These are phyloP conservation scores for Eumacrocentrus americanus DNA, from an alignment of 2,888 invertebrate genomes.

Conservation along the genomic window DNA sequence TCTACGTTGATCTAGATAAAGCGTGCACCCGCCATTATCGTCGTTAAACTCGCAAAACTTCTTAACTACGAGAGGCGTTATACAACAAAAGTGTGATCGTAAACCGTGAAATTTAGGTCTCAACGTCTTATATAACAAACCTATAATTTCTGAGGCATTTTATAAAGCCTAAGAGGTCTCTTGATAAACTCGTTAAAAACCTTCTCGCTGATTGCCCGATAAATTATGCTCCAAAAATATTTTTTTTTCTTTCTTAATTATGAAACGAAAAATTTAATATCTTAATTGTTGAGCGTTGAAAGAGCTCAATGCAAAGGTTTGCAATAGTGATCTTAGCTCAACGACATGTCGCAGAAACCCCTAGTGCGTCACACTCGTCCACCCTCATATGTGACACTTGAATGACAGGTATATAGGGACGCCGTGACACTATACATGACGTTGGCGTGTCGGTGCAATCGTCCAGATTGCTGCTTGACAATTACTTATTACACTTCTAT, in stretches of 20 bases:
- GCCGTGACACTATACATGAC: constrained; percentile 51
- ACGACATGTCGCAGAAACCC: constrained; percentile 21
- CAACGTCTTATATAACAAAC: neutral
- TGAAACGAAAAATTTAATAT: neutral
- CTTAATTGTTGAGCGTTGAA: neutral
- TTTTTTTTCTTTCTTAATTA: neutral
- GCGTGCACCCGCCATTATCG: neutral
- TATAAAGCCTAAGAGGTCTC: neutral
- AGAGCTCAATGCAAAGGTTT: constrained; percentile 10
- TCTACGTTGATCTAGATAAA: neutral
- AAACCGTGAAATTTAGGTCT: constrained; percentile 18
- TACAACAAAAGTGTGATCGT: constrained; percentile 10
- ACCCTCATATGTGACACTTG: constrained; percentile 50
- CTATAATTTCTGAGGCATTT: neutral
- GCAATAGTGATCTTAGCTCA: constrained; percentile 19
- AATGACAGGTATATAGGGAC: constrained; percentile 55
- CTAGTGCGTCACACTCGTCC: constrained; percentile 23
- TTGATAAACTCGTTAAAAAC: neutral
- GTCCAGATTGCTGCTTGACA: constrained; percentile 44
- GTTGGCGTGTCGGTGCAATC: constrained; percentile 38
- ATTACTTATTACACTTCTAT: constrained; percentile 46
- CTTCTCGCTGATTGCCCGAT: neutral
- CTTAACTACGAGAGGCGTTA: neutral
- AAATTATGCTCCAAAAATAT: neutral
- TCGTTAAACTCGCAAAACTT: constrained; percentile 10